Evolutionary conservation across 1,140 invertebrate species (phyloP).

Genomic region (Psix sp.): DNA sequence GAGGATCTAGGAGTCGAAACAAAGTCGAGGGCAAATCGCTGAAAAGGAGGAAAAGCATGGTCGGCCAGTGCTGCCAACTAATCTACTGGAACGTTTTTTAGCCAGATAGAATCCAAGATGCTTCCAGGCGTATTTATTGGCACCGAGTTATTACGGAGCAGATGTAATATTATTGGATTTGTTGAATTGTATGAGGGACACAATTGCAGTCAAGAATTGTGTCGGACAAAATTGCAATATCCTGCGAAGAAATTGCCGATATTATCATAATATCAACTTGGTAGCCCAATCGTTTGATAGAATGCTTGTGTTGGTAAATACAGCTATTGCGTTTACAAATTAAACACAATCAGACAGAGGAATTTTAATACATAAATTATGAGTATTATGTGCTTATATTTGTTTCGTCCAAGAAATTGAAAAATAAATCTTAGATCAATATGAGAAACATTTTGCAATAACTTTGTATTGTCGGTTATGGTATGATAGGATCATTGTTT

Average conservation of each 20-base stretch:
- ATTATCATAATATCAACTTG: too few relatives aligned
- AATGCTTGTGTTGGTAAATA: too few relatives aligned
- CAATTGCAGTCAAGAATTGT: constrained; percentile 20
- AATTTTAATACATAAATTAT: too few relatives aligned
- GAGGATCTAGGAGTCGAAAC: constrained; percentile 33
- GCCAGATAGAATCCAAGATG: constrained; percentile 10
- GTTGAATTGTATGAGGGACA: constrained; percentile 24
- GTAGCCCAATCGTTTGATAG: too few relatives aligned
- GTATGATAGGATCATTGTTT: too few relatives aligned
- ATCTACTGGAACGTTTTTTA: constrained; percentile 19
- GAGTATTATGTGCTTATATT: too few relatives aligned
- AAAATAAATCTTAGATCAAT: too few relatives aligned
- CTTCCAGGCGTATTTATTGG: constrained; percentile 9
- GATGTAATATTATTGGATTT: constrained; percentile 28
- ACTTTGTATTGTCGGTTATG: too few relatives aligned
- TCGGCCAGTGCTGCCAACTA: constrained; percentile 38
- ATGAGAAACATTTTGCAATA: too few relatives aligned
- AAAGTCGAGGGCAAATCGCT: constrained; percentile 15
- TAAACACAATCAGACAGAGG: too few relatives aligned
- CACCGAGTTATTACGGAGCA: constrained; percentile 1
- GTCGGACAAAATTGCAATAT: constrained; percentile 35
- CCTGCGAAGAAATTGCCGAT: constrained; percentile 32
- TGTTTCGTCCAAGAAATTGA: too few relatives aligned
- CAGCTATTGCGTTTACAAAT: too few relatives aligned
- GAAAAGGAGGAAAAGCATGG: constrained; percentile 22